Conservation (phyloP, 2,888 invertebrate species). For the Drosophila phalerata region DNA sequence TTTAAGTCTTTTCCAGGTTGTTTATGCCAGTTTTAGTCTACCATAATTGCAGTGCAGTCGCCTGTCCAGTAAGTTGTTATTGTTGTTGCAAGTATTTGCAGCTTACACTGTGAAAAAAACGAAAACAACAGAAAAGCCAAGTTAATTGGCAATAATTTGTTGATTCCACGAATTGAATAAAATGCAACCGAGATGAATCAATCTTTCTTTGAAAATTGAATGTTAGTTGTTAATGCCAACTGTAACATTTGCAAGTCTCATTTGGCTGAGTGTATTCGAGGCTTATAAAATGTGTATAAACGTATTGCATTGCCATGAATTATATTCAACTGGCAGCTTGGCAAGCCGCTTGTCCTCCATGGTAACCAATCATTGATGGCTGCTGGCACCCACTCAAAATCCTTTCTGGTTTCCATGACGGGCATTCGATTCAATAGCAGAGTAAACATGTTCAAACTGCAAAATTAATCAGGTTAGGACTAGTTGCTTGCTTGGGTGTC, state of each 20-base stretch:
- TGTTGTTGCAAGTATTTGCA: constrained; percentile 8
- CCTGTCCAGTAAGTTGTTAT: constrained; percentile 35
- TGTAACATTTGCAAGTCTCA: not conserved
- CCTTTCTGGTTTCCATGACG: constrained; percentile 51
- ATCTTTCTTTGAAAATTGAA: not conserved
- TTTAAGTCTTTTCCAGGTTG: constrained; percentile 39
- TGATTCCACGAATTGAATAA: constrained; percentile 25
- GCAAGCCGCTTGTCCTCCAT: constrained; percentile 33
- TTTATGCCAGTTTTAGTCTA: constrained; percentile 58
- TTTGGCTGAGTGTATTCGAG: constrained; percentile 40
- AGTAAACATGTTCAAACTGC: constrained; percentile 39
- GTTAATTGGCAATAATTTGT: constrained; percentile 37
- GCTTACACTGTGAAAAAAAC: constrained; percentile 50
- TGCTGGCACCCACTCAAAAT: constrained; percentile 41
- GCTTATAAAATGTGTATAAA: constrained; percentile 23
- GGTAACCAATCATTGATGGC: constrained; percentile 15
- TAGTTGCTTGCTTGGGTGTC: constrained; percentile 20
- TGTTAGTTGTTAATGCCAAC: not conserved
- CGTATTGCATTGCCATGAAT: constrained; percentile 21
- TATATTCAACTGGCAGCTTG: constrained; percentile 22
- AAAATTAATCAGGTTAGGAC: constrained; percentile 51
- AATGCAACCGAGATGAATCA: constrained; percentile 4
- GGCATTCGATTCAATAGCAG: constrained; percentile 21
- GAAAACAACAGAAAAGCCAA: not conserved
- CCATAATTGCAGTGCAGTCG: constrained; percentile 61